Percentiles rank a stretch among this genome's conserved stretches.
Evolutionary conservation across 2,888 invertebrate genomes (phyloP).

Genomic region (Synergus japonicus): DNA sequence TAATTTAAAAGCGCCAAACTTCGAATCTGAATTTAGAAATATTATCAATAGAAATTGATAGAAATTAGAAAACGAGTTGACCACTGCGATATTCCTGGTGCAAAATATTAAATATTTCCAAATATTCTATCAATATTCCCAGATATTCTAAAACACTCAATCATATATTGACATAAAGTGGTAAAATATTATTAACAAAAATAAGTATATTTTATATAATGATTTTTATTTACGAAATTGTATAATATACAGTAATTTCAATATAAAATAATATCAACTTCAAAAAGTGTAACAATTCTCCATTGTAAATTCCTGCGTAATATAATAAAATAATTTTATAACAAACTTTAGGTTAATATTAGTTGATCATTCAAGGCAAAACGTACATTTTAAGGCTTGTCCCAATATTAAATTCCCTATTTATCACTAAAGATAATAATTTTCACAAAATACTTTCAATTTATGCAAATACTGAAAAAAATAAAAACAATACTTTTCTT

Average conservation of each 20-base stretch:
- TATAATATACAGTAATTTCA: background rate
- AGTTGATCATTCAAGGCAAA: constrained; percentile 9
- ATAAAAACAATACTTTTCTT: background rate
- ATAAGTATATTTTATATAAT: background rate
- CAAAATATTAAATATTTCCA: too few species aligned
- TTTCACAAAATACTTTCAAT: constrained; percentile 7
- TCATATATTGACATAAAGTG: too few species aligned
- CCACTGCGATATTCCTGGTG: too few species aligned
- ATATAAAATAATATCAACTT: constrained; percentile 1
- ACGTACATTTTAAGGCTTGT: constrained; percentile 16
- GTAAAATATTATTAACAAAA: background rate
- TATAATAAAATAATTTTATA: background rate
- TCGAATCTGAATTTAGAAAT: background rate
- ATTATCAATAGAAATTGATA: too few species aligned
- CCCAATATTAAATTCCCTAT: background rate
- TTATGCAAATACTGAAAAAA: background rate
- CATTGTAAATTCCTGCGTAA: background rate
- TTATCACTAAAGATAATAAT: background rate
- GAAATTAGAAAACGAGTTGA: too few species aligned
- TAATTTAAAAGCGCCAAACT: background rate
- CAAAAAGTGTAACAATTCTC: background rate
- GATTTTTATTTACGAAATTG: background rate
- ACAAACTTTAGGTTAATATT: background rate
- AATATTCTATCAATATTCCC: too few species aligned
- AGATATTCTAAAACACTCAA: too few species aligned